Base-by-base conservation (phyloP, 2,113 vertebrate genomes). In the Tautogolabrus adspersus region DNA sequence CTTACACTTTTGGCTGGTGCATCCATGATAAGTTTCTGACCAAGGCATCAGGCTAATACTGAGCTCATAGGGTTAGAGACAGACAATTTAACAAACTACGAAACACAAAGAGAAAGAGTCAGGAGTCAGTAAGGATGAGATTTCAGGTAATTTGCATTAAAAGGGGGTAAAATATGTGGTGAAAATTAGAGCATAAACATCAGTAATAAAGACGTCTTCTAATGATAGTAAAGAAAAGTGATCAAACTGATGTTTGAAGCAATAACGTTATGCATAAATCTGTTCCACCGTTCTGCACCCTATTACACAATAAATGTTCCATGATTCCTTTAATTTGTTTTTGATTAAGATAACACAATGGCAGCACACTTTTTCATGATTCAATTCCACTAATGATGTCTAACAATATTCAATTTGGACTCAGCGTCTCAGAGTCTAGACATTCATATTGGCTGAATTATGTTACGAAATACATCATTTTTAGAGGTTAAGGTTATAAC, bases 1-100 rank as follows among this genome's bases (percentile, higher is more conserved):
- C 18, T 54, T 0, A 19, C 23, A 44, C 47, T n/a, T 26, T 0
- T 21, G 10, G n/a, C 26, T 26, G 1, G 8, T 11, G 42, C 47
- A 12, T 61, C 75, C 18, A 11, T 16, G 13, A 78, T 46, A 70
- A 2, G 65, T 60, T 15, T 52, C 34, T 58, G 49, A 70, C 74
- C 72, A 19, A 30, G 44, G 49, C 30, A 52, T 52, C 22, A 3
- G 22, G 6, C 8, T 6, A 30, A 13, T 6, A 26, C 8, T 66
- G 42, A 44, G 13, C 4, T 44, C 0, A 22, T 3, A 4, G 18
- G 60, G 12, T 67, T 23, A 61, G 34, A 40, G 57, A 12, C 12
- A 22, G 21, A 10, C 46, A 47, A 15, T 30, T 58, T 58, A 34
- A 22, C 21, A 56, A 59, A 23, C 12, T 40, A 10, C 7, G 8